phyloP scores from a whole-genome alignment of 2,888 invertebrate species.

The Operophtera brumata region DNA sequence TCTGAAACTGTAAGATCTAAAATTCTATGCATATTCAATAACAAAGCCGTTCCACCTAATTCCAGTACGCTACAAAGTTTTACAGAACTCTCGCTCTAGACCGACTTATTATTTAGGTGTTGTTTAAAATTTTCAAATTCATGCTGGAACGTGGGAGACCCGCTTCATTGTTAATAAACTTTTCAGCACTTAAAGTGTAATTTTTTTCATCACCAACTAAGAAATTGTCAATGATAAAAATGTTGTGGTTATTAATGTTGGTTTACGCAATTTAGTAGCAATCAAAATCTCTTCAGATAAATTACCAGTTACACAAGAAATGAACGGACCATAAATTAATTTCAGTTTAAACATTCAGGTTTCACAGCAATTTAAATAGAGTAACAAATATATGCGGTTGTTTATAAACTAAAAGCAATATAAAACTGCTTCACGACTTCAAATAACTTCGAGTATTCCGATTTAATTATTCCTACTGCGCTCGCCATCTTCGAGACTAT shows the following conservation, averaged over 20 bases:
- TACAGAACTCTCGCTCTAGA: constrained; percentile 1
- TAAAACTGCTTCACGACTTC: constrained; percentile 21
- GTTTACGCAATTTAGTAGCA: too few species aligned
- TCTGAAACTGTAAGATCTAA: constrained; percentile 7
- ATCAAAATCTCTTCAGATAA: too few species aligned
- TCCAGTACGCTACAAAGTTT: constrained; percentile 17
- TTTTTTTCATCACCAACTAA: too few species aligned
- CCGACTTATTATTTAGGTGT: constrained; percentile 17
- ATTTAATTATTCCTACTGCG: constrained; percentile 33
- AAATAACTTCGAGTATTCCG: constrained; percentile 28
- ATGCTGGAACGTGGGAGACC: neutral
- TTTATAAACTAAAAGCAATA: constrained; percentile 21
- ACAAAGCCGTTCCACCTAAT: constrained; percentile 9
- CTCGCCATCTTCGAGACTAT: constrained; percentile 26
- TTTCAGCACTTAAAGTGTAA: neutral
- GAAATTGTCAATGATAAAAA: too few species aligned
- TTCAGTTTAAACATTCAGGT: neutral
- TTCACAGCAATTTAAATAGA: constrained; percentile 1
- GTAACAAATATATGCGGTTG: constrained; percentile 9
- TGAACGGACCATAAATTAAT: neutral
- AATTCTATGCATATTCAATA: constrained; percentile 21
- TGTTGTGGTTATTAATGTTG: too few species aligned
- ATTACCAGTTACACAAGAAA: too few species aligned
- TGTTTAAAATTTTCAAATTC: constrained; percentile 17
- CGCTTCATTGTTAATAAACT: neutral